Conservation (phyloP, 2,797 vertebrate genomes). For the Esox lucius region DNA sequence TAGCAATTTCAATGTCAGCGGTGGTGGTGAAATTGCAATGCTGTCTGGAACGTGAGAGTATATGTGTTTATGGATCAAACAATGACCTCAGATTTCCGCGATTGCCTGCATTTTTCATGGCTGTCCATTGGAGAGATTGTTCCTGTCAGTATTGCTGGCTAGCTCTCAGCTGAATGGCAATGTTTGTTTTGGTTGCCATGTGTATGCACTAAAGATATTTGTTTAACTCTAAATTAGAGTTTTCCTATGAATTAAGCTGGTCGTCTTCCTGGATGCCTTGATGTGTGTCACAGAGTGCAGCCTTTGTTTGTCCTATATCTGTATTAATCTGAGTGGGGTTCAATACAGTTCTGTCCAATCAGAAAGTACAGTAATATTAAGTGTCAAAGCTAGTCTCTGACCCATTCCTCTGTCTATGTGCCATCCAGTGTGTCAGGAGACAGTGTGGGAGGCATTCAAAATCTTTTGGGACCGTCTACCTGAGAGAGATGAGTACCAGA, state of each 20-base stretch:
- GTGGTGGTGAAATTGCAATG: background rate
- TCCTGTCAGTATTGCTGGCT: background rate
- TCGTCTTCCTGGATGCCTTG: background rate
- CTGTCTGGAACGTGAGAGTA: background rate
- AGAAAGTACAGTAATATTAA: background rate
- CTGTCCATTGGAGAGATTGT: background rate
- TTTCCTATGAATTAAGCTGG: background rate
- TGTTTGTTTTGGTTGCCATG: background rate
- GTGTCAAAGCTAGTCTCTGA: constrained; percentile 5
- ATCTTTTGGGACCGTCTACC: constrained; percentile 94
- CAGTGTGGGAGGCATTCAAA: constrained; percentile 94
- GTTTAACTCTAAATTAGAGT: background rate
- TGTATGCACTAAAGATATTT: background rate
- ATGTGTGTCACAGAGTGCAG: background rate
- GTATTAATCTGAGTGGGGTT: background rate
- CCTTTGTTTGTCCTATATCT: background rate
- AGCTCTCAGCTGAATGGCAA: background rate
- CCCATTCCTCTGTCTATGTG: constrained; percentile 8
- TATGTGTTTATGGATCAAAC: constrained; percentile 4
- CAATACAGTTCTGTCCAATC: background rate
- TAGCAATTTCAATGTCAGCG: background rate
- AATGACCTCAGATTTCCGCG: background rate
- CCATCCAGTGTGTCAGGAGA: constrained; percentile 91
- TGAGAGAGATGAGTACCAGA: constrained; percentile 80
- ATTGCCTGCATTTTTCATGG: constrained; percentile 5